Base-by-base conservation (phyloP, 2,888 invertebrate genomes). In the Lasioglossum zephyrum region DNA sequence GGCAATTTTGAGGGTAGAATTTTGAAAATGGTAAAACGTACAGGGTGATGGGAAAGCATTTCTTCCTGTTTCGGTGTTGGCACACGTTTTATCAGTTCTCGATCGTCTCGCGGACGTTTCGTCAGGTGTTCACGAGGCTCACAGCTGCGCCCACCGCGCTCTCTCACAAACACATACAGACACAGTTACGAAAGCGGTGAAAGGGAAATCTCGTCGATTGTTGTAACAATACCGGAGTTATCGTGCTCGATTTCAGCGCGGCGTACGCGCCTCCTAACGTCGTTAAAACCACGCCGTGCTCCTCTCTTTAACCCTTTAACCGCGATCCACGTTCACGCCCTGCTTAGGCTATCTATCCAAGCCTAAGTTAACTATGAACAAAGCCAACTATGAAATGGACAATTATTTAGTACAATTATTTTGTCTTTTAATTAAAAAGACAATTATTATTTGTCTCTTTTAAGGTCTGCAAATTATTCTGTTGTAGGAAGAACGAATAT, bases 201-300 rank as follows among this genome's bases (percentile, higher is more conserved):
- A 90, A 90, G 90, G 90, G 89, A 90, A 90, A 90, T 87, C 89
- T 81, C 78, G 81, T 72, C 82, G 86, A 90, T 90, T 87, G 88
- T 90, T 88, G 87, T 87, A 87, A 81, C 77, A 57, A 69, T 41
- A 70, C 39, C 75, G 76, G 73, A 79, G 84, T 81, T 83, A 85
- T 85, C 84, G 81, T 57, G 78, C 85, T 75, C 75, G 70, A 79
- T 53, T 85, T 69, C 84, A 77, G 80, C 74, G 76, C 60, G 73
- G 63, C 31, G 31, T 36, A 66, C 66, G 66, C 66, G 66, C 66
- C 66, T 36, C 66, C 66, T 76, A 69, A 76, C 86, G 22, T 70
- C 13, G 78, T 44, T 70, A 44, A 72, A 4, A 47, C 75, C 31
- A 69, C 53, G 66, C 22, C 18, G 66, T 3, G 18, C 36, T 31